Evolutionary conservation across 2,888 invertebrate genomes (phyloP).

Genomic region (Metacarcinus magister): DNA sequence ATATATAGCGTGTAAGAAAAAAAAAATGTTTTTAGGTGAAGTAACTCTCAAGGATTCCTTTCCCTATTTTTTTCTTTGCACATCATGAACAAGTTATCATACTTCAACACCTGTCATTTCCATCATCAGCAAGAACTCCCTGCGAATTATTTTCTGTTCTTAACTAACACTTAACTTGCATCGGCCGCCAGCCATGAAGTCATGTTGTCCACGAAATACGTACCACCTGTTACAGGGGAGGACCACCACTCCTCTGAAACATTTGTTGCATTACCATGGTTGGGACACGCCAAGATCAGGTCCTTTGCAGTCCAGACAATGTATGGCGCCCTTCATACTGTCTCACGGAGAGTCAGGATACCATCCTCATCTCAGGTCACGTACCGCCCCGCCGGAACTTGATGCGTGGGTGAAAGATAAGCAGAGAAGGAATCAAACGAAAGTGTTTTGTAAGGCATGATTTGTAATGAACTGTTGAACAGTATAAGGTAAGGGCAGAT

Average conservation of each 20-base stretch:
- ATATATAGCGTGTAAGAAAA: background rate
- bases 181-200: conserved; percentile 11
- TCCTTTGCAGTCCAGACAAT: background rate
- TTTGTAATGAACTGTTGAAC: conserved; percentile 18
- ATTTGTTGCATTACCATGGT: background rate
- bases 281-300: background rate
- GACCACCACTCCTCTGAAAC: background rate
- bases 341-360: background rate
- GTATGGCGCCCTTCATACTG: background rate
- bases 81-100: conserved; percentile 40
- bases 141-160: conserved; percentile 13
- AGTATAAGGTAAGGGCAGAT: background rate
- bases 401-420: background rate
- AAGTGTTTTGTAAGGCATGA: conserved; percentile 20
- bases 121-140: background rate
- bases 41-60: conserved; percentile 15
- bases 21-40: background rate
- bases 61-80: background rate
- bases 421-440: background rate
- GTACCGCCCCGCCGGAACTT: background rate
- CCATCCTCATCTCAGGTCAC: background rate
- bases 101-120: conserved; percentile 19
- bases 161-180: background rate
- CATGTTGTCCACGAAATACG: background rate
- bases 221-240: background rate